A percentile compares a stretch with the other conserved stretches of the same genome.
Conservation (phyloP, 1,140 invertebrate genomes). For the Ceratoteleas bidentatus region DNA sequence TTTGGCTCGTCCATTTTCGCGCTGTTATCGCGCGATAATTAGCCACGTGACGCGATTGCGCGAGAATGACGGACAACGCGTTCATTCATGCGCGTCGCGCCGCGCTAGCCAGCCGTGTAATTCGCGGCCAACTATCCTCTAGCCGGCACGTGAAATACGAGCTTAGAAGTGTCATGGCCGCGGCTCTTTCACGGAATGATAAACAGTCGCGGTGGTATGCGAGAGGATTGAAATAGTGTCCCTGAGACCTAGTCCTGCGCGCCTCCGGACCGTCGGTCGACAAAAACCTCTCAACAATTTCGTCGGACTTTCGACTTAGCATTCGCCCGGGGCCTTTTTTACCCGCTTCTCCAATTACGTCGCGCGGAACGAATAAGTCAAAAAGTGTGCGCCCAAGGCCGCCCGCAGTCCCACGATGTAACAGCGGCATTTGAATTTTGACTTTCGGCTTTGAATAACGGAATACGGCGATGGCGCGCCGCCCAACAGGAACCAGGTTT, state of each 20-base stretch:
- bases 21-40: constrained; percentile 56
- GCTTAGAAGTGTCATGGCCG: constrained; percentile 66
- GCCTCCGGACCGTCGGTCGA: constrained; percentile 23
- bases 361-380: constrained; percentile 38
- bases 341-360: constrained; percentile 55
- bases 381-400: constrained; percentile 37
- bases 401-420: constrained; percentile 14
- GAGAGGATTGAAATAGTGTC: constrained; percentile 67
- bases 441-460: constrained; percentile 27
- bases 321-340: constrained; percentile 32
- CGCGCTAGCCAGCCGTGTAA: constrained; percentile 66
- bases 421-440: constrained; percentile 24
- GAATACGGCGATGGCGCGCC: constrained; percentile 2
- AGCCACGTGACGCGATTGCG: constrained; percentile 33
- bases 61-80: constrained; percentile 54
- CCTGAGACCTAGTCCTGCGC: constrained; percentile 63
- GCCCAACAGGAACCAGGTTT: constrained; percentile 16
- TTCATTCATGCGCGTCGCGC: constrained; percentile 60
- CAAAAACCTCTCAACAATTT: constrained; percentile 55
- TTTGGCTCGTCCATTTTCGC: constrained; percentile 36
- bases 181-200: constrained; percentile 65
- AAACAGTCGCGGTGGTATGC: constrained; percentile 61
- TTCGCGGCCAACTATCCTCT: constrained; percentile 62
- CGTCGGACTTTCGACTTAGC: constrained; percentile 52
- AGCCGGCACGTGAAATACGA: constrained; percentile 62